Conservation (phyloP, 2,113 vertebrate genomes). For the Isichthys henryi region DNA sequence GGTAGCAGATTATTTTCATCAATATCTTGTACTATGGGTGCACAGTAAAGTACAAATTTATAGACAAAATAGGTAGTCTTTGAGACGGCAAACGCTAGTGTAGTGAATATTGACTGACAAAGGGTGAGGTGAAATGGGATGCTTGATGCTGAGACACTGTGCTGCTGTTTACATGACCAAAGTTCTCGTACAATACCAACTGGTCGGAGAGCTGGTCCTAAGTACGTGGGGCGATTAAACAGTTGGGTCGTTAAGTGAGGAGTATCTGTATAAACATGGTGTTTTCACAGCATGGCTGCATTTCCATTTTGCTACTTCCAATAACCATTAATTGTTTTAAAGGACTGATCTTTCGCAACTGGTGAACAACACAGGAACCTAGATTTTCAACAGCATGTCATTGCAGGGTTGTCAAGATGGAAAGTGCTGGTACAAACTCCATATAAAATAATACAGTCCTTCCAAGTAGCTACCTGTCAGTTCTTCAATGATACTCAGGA, state of each 20-base stretch:
- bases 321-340: not conserved
- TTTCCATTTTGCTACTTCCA: not conserved
- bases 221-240: not conserved
- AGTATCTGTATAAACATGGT: not conserved
- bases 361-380: not conserved
- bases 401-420: not conserved
- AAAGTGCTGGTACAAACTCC: not conserved
- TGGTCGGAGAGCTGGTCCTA: not conserved
- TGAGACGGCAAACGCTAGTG: not conserved
- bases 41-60: not conserved
- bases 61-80: not conserved
- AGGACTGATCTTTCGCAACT: not conserved
- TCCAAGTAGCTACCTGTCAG: conserved; percentile 63
- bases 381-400: not conserved
- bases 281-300: not conserved
- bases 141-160: not conserved
- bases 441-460: not conserved
- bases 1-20: not conserved
- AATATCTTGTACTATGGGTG: not conserved
- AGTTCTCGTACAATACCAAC: not conserved
- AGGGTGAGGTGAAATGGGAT: not conserved
- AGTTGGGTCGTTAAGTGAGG: not conserved
- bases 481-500: conserved; percentile 77
- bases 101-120: not conserved
- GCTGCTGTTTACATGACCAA: not conserved